Percentiles rank a stretch among this genome's conserved stretches.
Conservation (phyloP, 2,888 invertebrate genomes). For the Lasioglossum morio region DNA sequence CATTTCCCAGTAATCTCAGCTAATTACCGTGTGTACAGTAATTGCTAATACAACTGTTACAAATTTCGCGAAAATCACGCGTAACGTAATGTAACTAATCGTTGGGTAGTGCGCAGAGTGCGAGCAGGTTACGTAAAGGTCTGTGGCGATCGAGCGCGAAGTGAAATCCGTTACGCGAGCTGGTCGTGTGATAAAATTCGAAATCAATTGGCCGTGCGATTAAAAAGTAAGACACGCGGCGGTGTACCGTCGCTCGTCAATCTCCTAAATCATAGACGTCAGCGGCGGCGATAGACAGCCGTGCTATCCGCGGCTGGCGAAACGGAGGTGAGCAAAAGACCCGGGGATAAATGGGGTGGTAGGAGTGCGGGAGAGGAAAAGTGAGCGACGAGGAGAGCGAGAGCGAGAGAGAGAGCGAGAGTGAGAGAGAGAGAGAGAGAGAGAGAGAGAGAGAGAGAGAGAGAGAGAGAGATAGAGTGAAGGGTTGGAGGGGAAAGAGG, state of each 20-base stretch:
- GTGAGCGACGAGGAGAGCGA: not conserved
- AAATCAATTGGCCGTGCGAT: conserved; percentile 18
- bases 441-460: not conserved
- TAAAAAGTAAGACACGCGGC: conserved; percentile 34
- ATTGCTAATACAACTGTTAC: not conserved
- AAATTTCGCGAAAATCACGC: not conserved
- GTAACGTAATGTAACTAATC: not conserved
- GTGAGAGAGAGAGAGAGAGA: conserved; percentile 1
- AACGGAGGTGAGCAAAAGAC: conserved; percentile 43
- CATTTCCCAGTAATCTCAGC: not conserved
- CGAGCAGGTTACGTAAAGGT: not conserved
- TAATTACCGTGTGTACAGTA: not conserved
- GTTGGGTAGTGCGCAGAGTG: not conserved
- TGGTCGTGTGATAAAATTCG: conserved; percentile 4
- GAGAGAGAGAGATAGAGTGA: not conserved
- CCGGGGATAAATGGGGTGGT: conserved; percentile 9
- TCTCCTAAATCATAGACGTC: conserved; percentile 48
- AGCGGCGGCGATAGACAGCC: conserved; percentile 33
- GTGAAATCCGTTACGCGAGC: not conserved
- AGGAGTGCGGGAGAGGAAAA: not conserved
- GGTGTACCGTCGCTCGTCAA: conserved; percentile 46
- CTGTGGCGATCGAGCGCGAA: not conserved
- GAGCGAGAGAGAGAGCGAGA: conserved; percentile 1
- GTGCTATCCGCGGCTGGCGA: conserved; percentile 28
- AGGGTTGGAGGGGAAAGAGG: not conserved